Base-by-base conservation (phyloP, 2,888 invertebrate species). In the Hoplodrina ambigua region DNA sequence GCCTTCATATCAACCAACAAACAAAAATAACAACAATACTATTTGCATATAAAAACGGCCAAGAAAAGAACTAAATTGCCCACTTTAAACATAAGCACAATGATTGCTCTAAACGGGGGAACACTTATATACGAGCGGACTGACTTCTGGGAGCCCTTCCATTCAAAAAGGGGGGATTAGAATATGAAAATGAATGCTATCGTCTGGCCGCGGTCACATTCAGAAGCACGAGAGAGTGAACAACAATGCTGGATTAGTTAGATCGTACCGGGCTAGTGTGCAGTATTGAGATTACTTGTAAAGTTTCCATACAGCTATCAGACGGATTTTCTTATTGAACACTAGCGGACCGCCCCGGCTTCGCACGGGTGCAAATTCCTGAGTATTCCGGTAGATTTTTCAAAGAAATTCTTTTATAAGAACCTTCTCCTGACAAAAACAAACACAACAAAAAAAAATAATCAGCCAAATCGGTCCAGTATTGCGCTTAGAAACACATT, bases 191-290 rank as follows among this genome's bases (percentile, higher is more conserved):
- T 68, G 56, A 69, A 63, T 52, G 73, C n/a, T 72, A 68, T 62
- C 64, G 67, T 19, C 37, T 56, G 57, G 17, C 60, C 4, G 69
- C 50, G 83, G 72, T 70, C 59, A 69, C 64, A 68, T 76, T 70
- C 60, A 69, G 66, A 67, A 11, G 67, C 77, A 63, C 62, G 63
- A 37, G 55, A 68, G 69, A 63, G 59, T 65, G 67, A 46, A 65
- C 72, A 80, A 82, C 80, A 83, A 72, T 80, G 74, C 33, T 11
- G 78, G 80, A 77, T 83, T 81, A 83, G 78, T 66, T 77, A 57
- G 77, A 62, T 66, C 59, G 70, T 67, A 33, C 60, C 46, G 41
- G 55, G 33, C 66, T 58, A 73, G 72, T 78, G 77, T 78, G 71
- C 55, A 66, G 17, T 37, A 10, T 65, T 64, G 57, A 73, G 75